Conservation (phyloP, 2,797 vertebrate genomes). For the Jordanella pulchra region DNA sequence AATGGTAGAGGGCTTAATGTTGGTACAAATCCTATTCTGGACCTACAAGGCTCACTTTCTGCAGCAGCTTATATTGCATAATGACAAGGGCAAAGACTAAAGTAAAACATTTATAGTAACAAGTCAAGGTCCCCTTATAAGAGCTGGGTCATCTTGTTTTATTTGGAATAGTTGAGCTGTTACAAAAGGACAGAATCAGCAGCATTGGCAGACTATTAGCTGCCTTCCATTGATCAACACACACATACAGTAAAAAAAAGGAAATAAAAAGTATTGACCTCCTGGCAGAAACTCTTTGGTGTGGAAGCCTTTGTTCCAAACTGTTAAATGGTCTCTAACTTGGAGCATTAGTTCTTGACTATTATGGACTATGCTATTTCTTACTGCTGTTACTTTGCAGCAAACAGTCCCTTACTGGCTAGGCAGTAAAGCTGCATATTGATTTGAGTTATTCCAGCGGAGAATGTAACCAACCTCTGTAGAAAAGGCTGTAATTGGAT, state of each 20-base stretch:
- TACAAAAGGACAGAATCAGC: slow-evolving; percentile 13
- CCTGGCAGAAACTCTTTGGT: slow-evolving; percentile 11
- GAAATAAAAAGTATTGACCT: slow-evolving; percentile 21
- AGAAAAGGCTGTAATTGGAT: slow-evolving; percentile 77
- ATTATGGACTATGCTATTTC: slow-evolving; percentile 2
- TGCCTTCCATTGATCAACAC: slow-evolving; percentile 25
- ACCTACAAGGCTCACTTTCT: neutral
- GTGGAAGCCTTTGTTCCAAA: neutral
- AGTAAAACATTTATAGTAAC: neutral
- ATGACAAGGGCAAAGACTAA: neutral
- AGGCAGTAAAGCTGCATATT: slow-evolving; percentile 63
- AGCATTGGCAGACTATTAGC: slow-evolving; percentile 37
- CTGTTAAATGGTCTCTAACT: slow-evolving; percentile 13
- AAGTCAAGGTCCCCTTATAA: slow-evolving; percentile 4
- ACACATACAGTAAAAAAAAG: neutral
- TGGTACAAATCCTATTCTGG: neutral
- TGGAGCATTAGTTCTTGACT: slow-evolving; percentile 11
- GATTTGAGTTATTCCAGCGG: slow-evolving; percentile 73
- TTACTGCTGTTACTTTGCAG: slow-evolving; percentile 48
- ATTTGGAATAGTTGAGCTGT: neutral
- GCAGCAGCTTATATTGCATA: neutral
- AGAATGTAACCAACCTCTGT: slow-evolving; percentile 71
- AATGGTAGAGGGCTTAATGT: neutral
- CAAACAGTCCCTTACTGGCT: slow-evolving; percentile 41
- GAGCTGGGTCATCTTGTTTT: neutral